These are phyloP conservation scores for Sebastes goodei DNA, from an alignment of 2,797 vertebrate species.

Conservation along the genomic window DNA sequence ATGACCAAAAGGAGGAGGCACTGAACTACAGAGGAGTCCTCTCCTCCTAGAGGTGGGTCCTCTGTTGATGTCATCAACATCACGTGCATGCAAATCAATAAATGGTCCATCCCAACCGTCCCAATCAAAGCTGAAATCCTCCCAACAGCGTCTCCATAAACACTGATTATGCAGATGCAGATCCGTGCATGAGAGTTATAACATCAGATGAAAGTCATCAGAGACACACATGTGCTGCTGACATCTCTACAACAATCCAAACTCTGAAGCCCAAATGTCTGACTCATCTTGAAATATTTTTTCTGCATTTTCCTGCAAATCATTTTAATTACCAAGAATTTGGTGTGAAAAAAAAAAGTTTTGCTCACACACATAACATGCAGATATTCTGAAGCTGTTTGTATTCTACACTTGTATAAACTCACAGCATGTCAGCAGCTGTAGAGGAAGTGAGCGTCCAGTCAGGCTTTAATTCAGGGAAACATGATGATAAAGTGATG, in stretches of 20 bases:
- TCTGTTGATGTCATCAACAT: not conserved
- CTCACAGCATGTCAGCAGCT: not conserved
- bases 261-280: not conserved
- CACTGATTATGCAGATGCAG: not conserved
- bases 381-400: not conserved
- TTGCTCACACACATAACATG: not conserved
- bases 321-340: not conserved
- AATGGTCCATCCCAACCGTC: not conserved
- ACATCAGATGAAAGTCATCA: not conserved
- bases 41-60: conserved; percentile 25
- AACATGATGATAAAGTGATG: not conserved
- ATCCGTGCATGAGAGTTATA: not conserved
- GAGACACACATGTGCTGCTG: not conserved
- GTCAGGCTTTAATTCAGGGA: not conserved
- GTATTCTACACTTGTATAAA: not conserved
- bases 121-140: not conserved
- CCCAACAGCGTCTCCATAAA: not conserved
- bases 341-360: not conserved
- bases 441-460: not conserved
- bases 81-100: not conserved
- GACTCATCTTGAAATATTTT: not conserved
- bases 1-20: not conserved
- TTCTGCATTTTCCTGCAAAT: not conserved
- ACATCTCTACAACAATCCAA: not conserved
- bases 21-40: not conserved